These are phyloP conservation scores for Isurus oxyrinchus DNA, from an alignment of 2,113 vertebrate species.

Conservation along the genomic window DNA sequence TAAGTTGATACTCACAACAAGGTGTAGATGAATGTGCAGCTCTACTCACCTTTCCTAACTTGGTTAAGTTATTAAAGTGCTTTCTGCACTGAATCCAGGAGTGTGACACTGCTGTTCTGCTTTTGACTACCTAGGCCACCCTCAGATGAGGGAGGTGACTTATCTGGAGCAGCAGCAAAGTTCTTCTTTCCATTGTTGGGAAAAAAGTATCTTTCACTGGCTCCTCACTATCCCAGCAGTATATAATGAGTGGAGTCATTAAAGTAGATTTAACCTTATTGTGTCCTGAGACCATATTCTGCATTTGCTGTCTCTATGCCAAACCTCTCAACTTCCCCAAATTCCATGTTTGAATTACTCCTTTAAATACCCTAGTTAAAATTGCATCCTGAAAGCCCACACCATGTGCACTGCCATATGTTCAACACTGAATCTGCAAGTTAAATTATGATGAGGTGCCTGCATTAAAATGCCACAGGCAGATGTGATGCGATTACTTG, in stretches of 20 bases:
- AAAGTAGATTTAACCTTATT: not conserved
- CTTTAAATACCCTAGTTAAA: not conserved
- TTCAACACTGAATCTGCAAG: not conserved
- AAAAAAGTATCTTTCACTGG: not conserved
- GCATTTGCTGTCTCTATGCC: not conserved
- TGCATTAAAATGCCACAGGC: not conserved
- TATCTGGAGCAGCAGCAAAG: not conserved
- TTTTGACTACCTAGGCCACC: not conserved
- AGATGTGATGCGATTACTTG: not conserved
- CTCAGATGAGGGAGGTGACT: not conserved
- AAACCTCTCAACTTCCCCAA: not conserved
- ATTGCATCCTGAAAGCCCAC: not conserved
- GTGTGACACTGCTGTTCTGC: not conserved
- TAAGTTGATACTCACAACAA: not conserved
- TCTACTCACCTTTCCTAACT: not conserved
- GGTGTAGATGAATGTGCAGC: not conserved
- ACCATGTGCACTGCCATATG: not conserved
- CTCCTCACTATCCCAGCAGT: not conserved
- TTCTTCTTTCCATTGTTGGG: not conserved
- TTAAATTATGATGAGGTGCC: not conserved
- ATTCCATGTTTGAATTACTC: not conserved
- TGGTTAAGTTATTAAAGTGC: not conserved
- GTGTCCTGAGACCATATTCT: not conserved
- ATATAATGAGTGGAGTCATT: not conserved
- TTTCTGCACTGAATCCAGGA: not conserved